Evolutionary conservation across 2,113 vertebrate species (phyloP).

Genomic region (Gadus chalcogrammus): DNA sequence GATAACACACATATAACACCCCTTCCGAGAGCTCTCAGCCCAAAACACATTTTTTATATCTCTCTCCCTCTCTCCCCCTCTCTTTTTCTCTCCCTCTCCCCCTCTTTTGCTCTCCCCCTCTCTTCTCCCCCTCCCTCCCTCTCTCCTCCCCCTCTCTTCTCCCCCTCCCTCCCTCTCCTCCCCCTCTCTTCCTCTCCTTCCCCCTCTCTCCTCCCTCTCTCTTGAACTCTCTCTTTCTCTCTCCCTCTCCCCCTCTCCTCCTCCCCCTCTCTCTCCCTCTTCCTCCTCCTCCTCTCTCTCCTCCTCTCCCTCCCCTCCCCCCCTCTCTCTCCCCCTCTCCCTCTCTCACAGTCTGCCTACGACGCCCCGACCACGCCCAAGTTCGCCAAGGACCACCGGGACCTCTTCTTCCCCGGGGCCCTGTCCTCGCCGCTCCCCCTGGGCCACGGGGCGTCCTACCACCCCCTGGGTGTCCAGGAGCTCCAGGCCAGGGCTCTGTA

Average conservation of each 20-base stretch:
- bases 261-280: slow-evolving; percentile 16
- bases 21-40: too few species aligned
- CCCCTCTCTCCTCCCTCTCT: too few species aligned
- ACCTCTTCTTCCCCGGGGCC: slow-evolving; percentile 83
- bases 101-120: too few species aligned
- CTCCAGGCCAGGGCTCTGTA: slow-evolving; percentile 58
- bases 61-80: too few species aligned
- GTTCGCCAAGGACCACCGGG: slow-evolving; percentile 83
- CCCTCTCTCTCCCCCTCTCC: slow-evolving; percentile 19
- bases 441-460: slow-evolving; percentile 58
- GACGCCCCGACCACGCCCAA: slow-evolving; percentile 91
- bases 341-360: slow-evolving; percentile 70
- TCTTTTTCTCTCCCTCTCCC: too few species aligned
- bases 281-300: slow-evolving; percentile 7
- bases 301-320: neutral
- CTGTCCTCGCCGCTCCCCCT: slow-evolving; percentile 61
- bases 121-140: too few species aligned
- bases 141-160: too few species aligned
- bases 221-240: neutral
- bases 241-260: slow-evolving; percentile 14
- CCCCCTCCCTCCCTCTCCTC: too few species aligned
- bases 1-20: too few species aligned
- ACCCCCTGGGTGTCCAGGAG: slow-evolving; percentile 59
- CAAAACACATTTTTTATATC: too few species aligned
- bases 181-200: too few species aligned